These are phyloP conservation scores for Tragelaphus imberbis DNA, from an alignment of 2,113 vertebrate genomes.

Conservation along the genomic window DNA sequence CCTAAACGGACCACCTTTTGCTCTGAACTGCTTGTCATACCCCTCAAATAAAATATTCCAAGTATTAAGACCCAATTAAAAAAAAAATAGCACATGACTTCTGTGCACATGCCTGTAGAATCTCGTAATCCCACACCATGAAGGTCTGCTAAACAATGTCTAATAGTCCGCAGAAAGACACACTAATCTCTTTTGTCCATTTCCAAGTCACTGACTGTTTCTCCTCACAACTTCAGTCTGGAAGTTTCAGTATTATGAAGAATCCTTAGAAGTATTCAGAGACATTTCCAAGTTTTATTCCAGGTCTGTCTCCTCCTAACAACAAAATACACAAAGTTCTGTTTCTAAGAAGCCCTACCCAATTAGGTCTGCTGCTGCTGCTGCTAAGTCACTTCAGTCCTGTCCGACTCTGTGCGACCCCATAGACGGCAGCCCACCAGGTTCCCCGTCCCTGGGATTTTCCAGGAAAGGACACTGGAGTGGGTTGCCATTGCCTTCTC, in stretches of 20 bases:
- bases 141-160: background rate
- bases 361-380: slow-evolving; percentile 45
- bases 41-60: background rate
- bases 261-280: background rate
- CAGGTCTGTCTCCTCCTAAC: background rate
- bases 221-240: background rate
- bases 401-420: no score
- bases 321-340: background rate
- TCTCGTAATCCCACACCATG: background rate
- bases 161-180: background rate
- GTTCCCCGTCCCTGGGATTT: no score
- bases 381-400: no score
- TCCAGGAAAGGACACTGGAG: no score
- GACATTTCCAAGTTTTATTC: background rate
- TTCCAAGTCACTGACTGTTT: background rate
- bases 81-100: background rate
- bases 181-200: background rate
- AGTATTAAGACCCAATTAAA: background rate
- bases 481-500: no score
- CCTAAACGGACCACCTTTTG: background rate
- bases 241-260: background rate
- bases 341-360: slow-evolving; percentile 45
- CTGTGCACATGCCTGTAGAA: background rate
- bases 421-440: no score
- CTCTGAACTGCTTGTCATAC: background rate